Base-by-base conservation (phyloP, 2,113 vertebrate genomes). In the Sceloporus tristichus region DNA sequence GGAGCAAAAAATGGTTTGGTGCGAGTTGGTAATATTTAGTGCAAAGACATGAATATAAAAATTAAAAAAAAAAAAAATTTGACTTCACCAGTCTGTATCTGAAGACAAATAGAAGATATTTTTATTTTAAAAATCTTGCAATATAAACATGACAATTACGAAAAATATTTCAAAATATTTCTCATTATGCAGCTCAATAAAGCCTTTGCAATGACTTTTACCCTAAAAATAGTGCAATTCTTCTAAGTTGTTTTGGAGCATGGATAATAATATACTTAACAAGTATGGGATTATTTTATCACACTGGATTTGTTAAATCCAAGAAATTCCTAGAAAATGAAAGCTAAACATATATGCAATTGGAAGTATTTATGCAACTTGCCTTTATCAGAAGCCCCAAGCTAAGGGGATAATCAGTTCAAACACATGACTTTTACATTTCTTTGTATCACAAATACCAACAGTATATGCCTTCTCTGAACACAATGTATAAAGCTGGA, bases 361-460 rank as follows among this genome's bases (percentile, higher is more conserved):
- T 87, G 29, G 88, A 87, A 7, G 40, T 82, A 93, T 70, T 90
- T 93, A 93, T 94, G 93, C 95, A 93, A 92, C 93, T 82, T 7
- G 27, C 89, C 91, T 87, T 78, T 85, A 94, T 91, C 90, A 93
- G 92, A 93, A 94, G 92, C 92, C 82, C 96, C 62, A 89, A 77
- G 85, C 87, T 92, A 94, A 96, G 91, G 0, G 94, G 90, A 95
- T 91, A 95, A 95, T 85, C 2, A 89, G 91, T 95, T 94, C 90
- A 93, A 94, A 94, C 91, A 93, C 91, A 96, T 93, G 90, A 94
- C 85, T 87, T 94, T 92, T 94, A 96, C 92, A 92, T 84, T 93
- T 93, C 87, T 95, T 96, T 87, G 82, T 86, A 89, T 92, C 82
- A 34, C 6, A 88, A 90, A 76, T 21, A 94, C 81, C 93, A 92